Evolutionary conservation across 2,113 vertebrate genomes (phyloP).

Genomic region (Atrichornis clamosus): DNA sequence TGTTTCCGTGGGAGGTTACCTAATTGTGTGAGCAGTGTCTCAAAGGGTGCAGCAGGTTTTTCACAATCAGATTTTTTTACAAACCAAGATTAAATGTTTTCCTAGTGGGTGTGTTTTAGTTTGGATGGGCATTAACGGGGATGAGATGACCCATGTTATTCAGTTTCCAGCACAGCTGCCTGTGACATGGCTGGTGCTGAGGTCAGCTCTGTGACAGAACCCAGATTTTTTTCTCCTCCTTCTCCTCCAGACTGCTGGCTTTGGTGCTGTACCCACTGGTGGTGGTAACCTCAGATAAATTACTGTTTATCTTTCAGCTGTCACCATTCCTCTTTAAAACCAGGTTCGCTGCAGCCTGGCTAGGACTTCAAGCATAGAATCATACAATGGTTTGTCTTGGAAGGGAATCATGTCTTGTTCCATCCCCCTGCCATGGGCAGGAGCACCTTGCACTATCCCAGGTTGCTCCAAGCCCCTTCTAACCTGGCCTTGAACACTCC

Average conservation of each 20-base stretch:
- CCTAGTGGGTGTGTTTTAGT: not conserved
- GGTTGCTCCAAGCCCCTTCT: not conserved
- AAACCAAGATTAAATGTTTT: not conserved
- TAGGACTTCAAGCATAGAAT: not conserved
- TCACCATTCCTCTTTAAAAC: not conserved
- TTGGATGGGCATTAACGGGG: not conserved
- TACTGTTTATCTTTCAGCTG: not conserved
- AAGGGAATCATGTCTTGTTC: too few relatives aligned
- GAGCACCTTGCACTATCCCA: fast-evolving
- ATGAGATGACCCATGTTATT: fast-evolving
- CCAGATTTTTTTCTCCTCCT: not conserved
- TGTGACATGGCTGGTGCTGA: not conserved
- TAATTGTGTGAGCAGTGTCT: not conserved
- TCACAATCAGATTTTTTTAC: not conserved
- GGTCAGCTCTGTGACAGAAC: not conserved
- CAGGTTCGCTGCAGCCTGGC: fast-evolving
- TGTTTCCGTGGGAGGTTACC: not conserved
- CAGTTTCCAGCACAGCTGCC: not conserved
- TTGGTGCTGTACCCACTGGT: fast-evolving
- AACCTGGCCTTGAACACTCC: fast-evolving
- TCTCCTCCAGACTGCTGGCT: not conserved
- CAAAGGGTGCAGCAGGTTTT: not conserved
- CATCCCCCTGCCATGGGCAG: fast-evolving
- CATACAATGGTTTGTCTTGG: fast-evolving
- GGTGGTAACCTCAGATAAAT: too few relatives aligned